These are phyloP conservation scores for Keiferia lycopersicella DNA, from an alignment of 2,888 invertebrate species.

Conservation along the genomic window DNA sequence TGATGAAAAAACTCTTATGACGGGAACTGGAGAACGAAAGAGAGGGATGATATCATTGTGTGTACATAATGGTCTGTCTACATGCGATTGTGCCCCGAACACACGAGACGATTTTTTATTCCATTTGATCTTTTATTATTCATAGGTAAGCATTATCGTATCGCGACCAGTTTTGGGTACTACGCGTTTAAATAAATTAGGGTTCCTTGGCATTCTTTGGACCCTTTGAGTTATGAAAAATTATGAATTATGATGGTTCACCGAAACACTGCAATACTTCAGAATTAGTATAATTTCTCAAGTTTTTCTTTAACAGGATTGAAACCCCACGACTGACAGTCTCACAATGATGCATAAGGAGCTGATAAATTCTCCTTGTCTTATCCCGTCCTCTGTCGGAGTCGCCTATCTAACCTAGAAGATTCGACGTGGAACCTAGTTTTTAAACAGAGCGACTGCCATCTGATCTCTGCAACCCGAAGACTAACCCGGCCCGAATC, in stretches of 20 bases:
- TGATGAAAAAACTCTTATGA: conserved; percentile 48
- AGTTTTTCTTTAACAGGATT: too few relatives aligned
- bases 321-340: too few relatives aligned
- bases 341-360: too few relatives aligned
- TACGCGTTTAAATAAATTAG: conserved; percentile 10
- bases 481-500: too few relatives aligned
- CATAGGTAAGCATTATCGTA: conserved; percentile 75
- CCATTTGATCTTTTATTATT: conserved; percentile 74
- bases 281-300: too few relatives aligned
- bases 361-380: too few relatives aligned
- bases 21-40: conserved; percentile 44
- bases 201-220: neutral
- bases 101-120: conserved; percentile 59
- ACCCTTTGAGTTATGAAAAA: neutral
- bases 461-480: too few relatives aligned
- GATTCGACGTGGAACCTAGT: too few relatives aligned
- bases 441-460: too few relatives aligned
- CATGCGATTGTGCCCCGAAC: conserved; percentile 69
- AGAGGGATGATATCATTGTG: conserved; percentile 65
- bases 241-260: neutral
- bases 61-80: conserved; percentile 74
- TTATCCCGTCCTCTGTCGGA: too few relatives aligned
- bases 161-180: conserved; percentile 40
- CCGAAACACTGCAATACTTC: neutral
- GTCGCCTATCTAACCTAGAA: too few relatives aligned